Conservation (phyloP, 1,140 invertebrate genomes). For the Aleiodes sp. region DNA sequence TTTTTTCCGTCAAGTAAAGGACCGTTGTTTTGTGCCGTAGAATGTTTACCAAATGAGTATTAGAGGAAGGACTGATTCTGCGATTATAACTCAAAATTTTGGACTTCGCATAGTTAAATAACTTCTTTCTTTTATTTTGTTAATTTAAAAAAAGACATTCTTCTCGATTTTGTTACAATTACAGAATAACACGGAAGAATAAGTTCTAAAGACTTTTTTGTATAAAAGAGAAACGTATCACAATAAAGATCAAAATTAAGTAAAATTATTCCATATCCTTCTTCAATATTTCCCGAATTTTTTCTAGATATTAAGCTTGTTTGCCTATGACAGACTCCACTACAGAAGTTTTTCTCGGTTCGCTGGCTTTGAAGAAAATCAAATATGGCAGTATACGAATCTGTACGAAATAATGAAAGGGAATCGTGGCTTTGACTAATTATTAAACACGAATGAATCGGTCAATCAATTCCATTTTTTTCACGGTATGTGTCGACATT, state of each 20-base stretch:
- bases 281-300: no score
- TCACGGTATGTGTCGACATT: no score
- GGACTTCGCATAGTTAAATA: not conserved
- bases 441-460: no score
- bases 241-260: not conserved
- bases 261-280: not conserved
- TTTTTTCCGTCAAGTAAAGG: not conserved
- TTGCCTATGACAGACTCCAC: no score
- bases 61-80: not conserved
- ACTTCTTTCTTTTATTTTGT: not conserved
- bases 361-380: no score
- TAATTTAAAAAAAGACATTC: not conserved
- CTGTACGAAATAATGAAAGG: no score
- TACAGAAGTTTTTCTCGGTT: no score
- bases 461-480: no score
- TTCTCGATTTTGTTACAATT: not conserved
- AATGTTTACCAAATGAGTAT: not conserved
- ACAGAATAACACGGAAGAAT: not conserved
- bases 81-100: not conserved
- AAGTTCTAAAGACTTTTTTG: constrained; percentile 2
- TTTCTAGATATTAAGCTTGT: no score
- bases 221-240: not conserved
- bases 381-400: no score
- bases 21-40: no score
- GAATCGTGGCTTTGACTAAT: no score